A percentile compares a stretch with the other conserved stretches of the same genome.
These are phyloP conservation scores for Neria commutata DNA, from an alignment of 2,888 invertebrate genomes.

Conservation along the genomic window DNA sequence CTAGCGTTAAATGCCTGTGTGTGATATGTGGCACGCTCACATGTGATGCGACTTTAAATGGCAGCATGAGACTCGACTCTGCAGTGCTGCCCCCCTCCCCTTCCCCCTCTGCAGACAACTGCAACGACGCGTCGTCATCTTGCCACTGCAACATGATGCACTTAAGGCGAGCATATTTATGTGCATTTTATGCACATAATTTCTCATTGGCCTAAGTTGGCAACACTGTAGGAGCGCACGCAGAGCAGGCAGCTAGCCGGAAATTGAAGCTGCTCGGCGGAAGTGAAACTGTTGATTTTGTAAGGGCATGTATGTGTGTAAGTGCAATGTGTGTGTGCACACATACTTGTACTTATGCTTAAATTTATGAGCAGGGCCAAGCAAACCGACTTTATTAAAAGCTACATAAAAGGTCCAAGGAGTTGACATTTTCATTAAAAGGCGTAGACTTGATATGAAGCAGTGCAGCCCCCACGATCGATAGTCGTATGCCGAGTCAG, in stretches of 20 bases:
- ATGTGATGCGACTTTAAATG: conserved; percentile 18
- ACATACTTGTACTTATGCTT: not conserved
- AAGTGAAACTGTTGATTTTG: conserved; percentile 8
- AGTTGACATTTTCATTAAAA: not conserved
- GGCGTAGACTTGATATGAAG: no score
- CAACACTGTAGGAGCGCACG: conserved; percentile 7
- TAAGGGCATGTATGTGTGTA: not conserved
- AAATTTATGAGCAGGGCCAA: conserved; percentile 9
- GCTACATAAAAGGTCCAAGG: not conserved
- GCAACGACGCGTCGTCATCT: not conserved
- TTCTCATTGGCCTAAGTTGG: conserved; percentile 10
- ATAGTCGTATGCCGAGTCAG: no score
- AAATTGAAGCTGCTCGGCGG: conserved; percentile 1
- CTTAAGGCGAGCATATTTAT: conserved; percentile 22
- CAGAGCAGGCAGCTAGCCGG: not conserved
- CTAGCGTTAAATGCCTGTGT: not conserved
- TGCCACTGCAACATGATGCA: conserved; percentile 9
- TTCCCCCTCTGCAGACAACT: not conserved
- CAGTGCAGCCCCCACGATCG: no score
- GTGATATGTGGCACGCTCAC: conserved; percentile 8
- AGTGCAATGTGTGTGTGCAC: not conserved
- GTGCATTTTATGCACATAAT: conserved; percentile 15
- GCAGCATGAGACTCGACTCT: not conserved
- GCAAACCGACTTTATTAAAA: conserved; percentile 12
- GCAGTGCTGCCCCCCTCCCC: not conserved